These are phyloP conservation scores for Amazona finschi DNA, from an alignment of 2,797 vertebrate genomes.

Conservation along the genomic window DNA sequence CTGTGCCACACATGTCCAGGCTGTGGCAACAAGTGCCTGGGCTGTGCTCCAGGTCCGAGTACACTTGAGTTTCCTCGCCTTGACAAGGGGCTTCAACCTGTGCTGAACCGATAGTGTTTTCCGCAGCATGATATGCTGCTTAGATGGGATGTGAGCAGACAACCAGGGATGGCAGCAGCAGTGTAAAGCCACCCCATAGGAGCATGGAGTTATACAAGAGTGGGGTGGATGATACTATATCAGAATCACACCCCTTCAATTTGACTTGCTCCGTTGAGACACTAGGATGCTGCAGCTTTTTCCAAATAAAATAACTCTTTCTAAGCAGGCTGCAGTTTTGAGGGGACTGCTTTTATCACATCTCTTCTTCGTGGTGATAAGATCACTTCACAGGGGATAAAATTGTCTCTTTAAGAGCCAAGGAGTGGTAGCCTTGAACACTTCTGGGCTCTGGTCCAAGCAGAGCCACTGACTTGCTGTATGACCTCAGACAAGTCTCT, in stretches of 20 bases:
- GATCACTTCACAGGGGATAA: conserved; percentile 56
- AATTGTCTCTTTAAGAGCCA: conserved; percentile 65
- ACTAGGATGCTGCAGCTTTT: neutral
- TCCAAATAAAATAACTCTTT: conserved; percentile 43
- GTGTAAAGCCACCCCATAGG: fast-evolving
- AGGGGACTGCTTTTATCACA: neutral
- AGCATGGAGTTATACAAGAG: neutral
- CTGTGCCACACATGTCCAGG: neutral
- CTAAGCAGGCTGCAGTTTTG: conserved; percentile 24
- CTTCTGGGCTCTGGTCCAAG: conserved; percentile 62
- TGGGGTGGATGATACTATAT: neutral
- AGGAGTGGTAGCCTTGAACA: conserved; percentile 64
- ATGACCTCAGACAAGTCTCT: conserved; percentile 72
- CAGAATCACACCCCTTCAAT: neutral
- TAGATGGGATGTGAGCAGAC: neutral
- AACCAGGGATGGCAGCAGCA: fast-evolving
- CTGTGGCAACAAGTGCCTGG: neutral
- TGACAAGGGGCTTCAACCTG: neutral
- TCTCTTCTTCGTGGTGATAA: conserved; percentile 49
- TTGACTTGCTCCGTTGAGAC: neutral
- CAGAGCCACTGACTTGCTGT: conserved; percentile 68
- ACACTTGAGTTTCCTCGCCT: neutral
- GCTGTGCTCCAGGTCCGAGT: neutral
- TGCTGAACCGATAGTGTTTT: neutral
- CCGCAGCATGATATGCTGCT: neutral